Base-by-base conservation (phyloP, 2,888 invertebrate species). In the Synergus japonicus region DNA sequence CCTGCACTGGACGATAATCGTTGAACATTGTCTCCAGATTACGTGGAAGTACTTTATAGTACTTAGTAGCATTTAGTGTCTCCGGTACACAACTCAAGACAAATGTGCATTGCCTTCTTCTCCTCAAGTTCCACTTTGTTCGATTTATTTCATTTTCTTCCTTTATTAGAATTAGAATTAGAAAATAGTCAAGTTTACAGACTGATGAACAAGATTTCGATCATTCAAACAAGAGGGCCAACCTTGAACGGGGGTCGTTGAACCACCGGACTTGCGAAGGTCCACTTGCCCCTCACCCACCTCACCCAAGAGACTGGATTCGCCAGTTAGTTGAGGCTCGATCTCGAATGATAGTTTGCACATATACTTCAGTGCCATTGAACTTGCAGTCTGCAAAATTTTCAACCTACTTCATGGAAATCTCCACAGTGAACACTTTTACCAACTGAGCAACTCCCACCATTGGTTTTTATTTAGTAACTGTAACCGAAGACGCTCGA, bases 211-310 rank as follows among this genome's bases (percentile, higher is more conserved):
- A 29, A 29, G 29, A 29, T 29, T 29, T 29, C 29, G 29, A 29
- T 29, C 87, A 88, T 88, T 88, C 87, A 88, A 87, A 88, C 87
- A 86, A 88, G 87, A 85, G 80, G 86, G 78, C 80, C 85, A 87
- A 83, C 89, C 90, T 89, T 90, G 90, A 88, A 87, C 84, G 83
- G 85, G 83, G 89, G 89, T 90, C 90, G 85, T 89, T 88, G 90
- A 90, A 90, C 90, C 86, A 88, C 85, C 85, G 85, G 85, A 84
- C 83, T 81, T 78, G 76, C 46, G 46, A 73, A 54, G 73, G 73
- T 29, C 73, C 73, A 73, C 49, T 49, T 54, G 73, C 77, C 78
- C 80, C 78, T 67, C 76, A 78, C 76, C 63, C 78, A 79, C 78
- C 76, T 78, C 49, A 78, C 73, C 49, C 77, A 78, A 77, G 69